Evolutionary conservation across 2,113 vertebrate genomes (phyloP).

Genomic region (Pituophis catenifer): DNA sequence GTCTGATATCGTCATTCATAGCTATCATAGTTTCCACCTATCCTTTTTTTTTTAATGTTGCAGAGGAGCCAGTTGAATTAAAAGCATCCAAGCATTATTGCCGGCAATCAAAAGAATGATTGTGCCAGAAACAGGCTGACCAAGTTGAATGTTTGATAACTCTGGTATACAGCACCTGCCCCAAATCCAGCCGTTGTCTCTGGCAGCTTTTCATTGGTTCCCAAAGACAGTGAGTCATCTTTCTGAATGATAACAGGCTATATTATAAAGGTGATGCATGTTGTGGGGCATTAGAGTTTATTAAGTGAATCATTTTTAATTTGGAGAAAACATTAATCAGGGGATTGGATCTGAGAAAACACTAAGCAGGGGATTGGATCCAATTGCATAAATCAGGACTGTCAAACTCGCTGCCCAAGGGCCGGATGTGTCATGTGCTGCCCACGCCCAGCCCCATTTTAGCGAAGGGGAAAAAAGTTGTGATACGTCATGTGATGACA

Average conservation of each 20-base stretch:
- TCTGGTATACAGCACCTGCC: not conserved
- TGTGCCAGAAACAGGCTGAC: not conserved
- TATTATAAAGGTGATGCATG: not conserved
- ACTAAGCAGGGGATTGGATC: not conserved
- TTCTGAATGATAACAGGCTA: not conserved
- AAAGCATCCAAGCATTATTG: not conserved
- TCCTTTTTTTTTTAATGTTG: not conserved
- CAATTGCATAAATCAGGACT: not conserved
- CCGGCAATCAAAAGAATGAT: not conserved
- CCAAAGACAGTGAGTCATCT: not conserved
- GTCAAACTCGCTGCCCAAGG: too few species aligned
- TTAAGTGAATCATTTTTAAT: not conserved
- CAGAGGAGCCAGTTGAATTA: not conserved
- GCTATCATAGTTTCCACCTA: not conserved
- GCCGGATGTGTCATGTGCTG: too few species aligned
- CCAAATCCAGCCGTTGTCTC: not conserved
- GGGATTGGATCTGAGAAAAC: not conserved
- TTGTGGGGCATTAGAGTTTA: not conserved
- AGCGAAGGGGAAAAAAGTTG: too few species aligned
- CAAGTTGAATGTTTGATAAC: not conserved
- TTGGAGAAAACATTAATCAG: not conserved
- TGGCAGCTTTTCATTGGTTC: not conserved
- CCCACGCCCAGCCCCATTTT: too few species aligned
- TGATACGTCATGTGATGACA: too few species aligned
- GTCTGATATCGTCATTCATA: not conserved